These are phyloP conservation scores for Centruroides vittatus DNA, from an alignment of 1,140 invertebrate genomes.

Conservation along the genomic window DNA sequence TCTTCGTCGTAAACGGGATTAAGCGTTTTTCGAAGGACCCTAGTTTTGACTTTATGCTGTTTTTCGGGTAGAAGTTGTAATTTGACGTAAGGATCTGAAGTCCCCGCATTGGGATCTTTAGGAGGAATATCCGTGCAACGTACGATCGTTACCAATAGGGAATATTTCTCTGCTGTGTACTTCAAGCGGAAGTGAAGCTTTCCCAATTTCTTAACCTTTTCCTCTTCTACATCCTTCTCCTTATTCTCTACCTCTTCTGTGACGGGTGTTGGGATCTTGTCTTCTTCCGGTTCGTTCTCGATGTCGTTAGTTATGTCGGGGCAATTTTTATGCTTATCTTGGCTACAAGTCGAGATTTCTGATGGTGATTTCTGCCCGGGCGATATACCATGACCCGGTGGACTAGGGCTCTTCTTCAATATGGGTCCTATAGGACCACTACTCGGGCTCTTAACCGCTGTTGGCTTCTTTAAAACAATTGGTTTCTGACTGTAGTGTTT, in stretches of 20 bases:
- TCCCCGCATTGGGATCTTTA: conserved; percentile 47
- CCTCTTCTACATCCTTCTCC: conserved; percentile 22
- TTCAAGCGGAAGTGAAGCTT: conserved; percentile 72
- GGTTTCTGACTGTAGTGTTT: conserved; percentile 32
- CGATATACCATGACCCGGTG: conserved; percentile 19
- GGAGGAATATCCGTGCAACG: conserved; percentile 68
- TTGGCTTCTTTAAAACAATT: conserved; percentile 43
- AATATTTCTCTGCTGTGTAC: conserved; percentile 75
- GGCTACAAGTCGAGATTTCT: not conserved
- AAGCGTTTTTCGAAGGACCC: conserved; percentile 77
- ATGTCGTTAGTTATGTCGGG: conserved; percentile 18
- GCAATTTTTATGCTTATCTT: conserved; percentile 7
- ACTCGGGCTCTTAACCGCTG: conserved; percentile 48
- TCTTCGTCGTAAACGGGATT: conserved; percentile 93
- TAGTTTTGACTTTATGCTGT: conserved; percentile 90
- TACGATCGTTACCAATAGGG: conserved; percentile 78
- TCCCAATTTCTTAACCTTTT: conserved; percentile 47
- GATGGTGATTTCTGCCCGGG: not conserved
- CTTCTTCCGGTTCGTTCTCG: conserved; percentile 34
- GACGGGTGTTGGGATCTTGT: conserved; percentile 30
- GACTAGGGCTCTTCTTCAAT: conserved; percentile 73
- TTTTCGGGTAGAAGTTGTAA: conserved; percentile 85
- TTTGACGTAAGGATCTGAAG: conserved; percentile 85
- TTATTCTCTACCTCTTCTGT: conserved; percentile 35
- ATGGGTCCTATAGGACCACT: conserved; percentile 50